Evolutionary conservation across 2,888 invertebrate genomes (phyloP), one percentile per base, ranked within the genome.

Genomic region (Drosophila macrospina): DNA sequence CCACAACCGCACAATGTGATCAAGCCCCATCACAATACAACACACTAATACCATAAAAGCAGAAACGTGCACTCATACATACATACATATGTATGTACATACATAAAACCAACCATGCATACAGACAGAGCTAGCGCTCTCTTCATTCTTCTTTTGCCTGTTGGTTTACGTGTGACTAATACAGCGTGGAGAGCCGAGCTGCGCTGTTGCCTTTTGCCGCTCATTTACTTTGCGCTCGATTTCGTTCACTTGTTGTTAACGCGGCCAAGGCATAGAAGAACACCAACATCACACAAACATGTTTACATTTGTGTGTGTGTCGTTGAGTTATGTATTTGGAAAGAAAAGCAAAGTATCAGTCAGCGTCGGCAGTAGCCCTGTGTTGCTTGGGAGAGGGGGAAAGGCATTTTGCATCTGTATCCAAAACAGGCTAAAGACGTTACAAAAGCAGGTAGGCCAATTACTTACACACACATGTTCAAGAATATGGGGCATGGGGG

Each of bases 171-270:
- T 78, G 76, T 75, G 78, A 78, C 80, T 72, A 79, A 75, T 75
- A 69, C 72, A 75, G 71, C 47, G 72, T 52, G 30, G 42, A 16
- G 50, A 59, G 39, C 11, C 42, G 34, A 69, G 24, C 39, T 26
- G 30, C 37, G 54, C 44, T 52, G 16, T 16, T 63, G 57, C 55
- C 62, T 63, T 60, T 64, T 66, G 76, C 70, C 80, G 77, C 77
- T 78, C 80, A 68, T 75, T 78, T 76, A 76, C 77, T 80, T 79
- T 75, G 76, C 68, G 68, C 80, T 68, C 80, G 68, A 68, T 78
- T 74, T 79, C 64, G 76, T 76, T 79, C 76, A 79, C 65, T 78
- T 74, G 68, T 59, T 73, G 61, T 52, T 52, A 61, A 28, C 42
- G 41, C 65, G 59, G 11, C 32, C 73, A 65, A 59, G 51, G 61